Evolutionary conservation across 2,888 invertebrate genomes (phyloP), one percentile per base, ranked within the genome.

Genomic region (Thelaira solivaga): DNA sequence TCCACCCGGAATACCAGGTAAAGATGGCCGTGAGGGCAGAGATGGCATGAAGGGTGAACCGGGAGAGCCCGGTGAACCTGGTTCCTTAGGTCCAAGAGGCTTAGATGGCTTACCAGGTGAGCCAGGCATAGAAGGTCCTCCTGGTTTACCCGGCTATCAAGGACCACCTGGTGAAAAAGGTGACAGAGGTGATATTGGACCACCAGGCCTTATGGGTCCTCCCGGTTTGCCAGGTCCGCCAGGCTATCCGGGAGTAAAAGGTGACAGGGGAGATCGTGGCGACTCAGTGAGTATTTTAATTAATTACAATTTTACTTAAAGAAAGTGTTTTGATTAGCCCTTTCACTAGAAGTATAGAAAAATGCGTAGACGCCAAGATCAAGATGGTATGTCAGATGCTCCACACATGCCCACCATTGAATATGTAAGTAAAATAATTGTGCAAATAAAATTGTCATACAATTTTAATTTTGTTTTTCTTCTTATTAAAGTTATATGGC

Each of bases 171-270:
- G 97, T 53, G 94, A 94, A 82, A 95, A 95, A 85, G 96, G 96
- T 67, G 88, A 88, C 83, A 85, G 89, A 7, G 97, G 97, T 8
- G 96, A 96, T 87, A 96, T 97, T 88, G 97, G 97, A 49, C 96
- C 96, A 7, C 96, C 97, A 10, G 97, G 98, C 76, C 92, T 97
- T 85, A 95, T 97, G 93, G 97, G 97, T 82, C 96, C 97, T 31
- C 97, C 97, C 13, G 97, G 97, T 20, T 88, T 94, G 81, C 94
- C 94, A 7, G 94, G 94, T 67, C 94, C 94, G 34, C 94, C 94
- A 82, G 96, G 96, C 2, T 96, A 96, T 89, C 96, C 96, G 2
- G 97, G 97, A 34, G 92, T 93, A 81, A 96, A 95, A 89, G 96
- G 97, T 26, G 96, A 96, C 84, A 96, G 96, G 86, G 96, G 97